A percentile compares a stretch with the other conserved stretches of the same genome.
Evolutionary conservation across 1,140 invertebrate genomes (phyloP).

Genomic region (Mizuhopecten yessoensis): DNA sequence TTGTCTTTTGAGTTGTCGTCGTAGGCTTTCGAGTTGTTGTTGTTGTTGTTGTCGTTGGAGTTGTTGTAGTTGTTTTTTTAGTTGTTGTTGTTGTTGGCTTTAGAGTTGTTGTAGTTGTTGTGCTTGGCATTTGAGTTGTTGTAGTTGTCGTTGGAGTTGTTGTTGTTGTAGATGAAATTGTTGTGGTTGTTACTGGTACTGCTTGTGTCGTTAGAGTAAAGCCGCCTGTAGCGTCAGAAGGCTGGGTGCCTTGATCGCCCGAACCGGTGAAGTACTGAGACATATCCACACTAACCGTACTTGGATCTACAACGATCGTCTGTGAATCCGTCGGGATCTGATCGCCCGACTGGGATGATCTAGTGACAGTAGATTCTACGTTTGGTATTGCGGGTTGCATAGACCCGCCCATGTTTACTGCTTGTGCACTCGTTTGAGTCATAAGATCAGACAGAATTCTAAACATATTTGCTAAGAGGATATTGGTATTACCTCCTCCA

Average conservation of each 20-base stretch:
- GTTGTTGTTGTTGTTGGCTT: not conserved
- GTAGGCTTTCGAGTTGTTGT: not conserved
- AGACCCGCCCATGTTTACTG: not conserved
- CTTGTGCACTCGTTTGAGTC: not conserved
- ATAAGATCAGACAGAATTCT: not conserved
- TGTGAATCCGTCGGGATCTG: not conserved
- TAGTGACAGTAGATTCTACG: too few relatives aligned
- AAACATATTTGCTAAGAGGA: not conserved
- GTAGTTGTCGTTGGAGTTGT: not conserved
- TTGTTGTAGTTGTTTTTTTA: constrained; percentile 1
- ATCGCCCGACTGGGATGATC: not conserved
- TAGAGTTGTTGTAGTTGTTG: not conserved
- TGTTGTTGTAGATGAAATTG: not conserved
- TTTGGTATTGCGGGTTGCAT: too few relatives aligned
- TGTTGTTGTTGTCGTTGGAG: constrained; percentile 35
- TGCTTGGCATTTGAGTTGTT: not conserved
- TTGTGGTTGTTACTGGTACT: not conserved
- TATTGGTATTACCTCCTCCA: not conserved
- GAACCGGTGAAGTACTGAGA: not conserved
- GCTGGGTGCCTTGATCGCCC: not conserved
- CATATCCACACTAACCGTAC: not conserved
- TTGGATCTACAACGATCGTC: not conserved
- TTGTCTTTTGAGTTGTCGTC: constrained; percentile 23
- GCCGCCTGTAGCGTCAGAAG: not conserved
- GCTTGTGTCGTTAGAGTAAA: not conserved